Base-by-base conservation (phyloP, 1,140 invertebrate species). In the Penaeus chinensis region DNA sequence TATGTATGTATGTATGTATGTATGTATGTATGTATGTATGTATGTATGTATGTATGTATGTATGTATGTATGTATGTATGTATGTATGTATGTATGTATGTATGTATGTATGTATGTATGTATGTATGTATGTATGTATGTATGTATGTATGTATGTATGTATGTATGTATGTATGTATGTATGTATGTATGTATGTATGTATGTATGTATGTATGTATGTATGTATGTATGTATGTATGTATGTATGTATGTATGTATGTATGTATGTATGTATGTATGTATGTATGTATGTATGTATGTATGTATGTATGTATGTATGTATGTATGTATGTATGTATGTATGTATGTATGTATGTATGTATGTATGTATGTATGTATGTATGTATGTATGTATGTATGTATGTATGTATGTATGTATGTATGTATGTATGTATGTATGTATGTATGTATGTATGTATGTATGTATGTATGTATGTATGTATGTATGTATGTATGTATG, bases 1-100 rank as follows among this genome's bases (percentile, higher is more conserved):
- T 32, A 74, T 32, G 8, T 32, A 27, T 32, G 32, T 74, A 27
- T 27, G 32, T 74, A 74, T 27, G 20, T 74, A 74, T 74, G 32
- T 74, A 74, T 74, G 32, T 74, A 74, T 27, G 32, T 74, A 74
- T 74, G 32, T 74, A 74, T 74, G 32, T 74, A 24, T 69, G n/a
- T 69, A 69, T 69, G 3, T 69, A 69, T 69, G n/a, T 69, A 69
- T 69, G 3, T 69, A 2, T 69, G 3, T 69, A 22, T 69, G 0
- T 69, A 20, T 69, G 0, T 69, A 20, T 69, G 0, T 69, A 20
- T 69, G 0, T 69, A 71, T 3, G 18, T 71, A 27, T 16, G 18
- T 27, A 24, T 74, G 0, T 32, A 74, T 74, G 0, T 74, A 32
- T 74, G 5, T 74, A 5, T 18, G 20, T 18, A 11, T 74, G 4